Conservation (phyloP, 2,888 invertebrate species). For the Zygogramma bicolorata region DNA sequence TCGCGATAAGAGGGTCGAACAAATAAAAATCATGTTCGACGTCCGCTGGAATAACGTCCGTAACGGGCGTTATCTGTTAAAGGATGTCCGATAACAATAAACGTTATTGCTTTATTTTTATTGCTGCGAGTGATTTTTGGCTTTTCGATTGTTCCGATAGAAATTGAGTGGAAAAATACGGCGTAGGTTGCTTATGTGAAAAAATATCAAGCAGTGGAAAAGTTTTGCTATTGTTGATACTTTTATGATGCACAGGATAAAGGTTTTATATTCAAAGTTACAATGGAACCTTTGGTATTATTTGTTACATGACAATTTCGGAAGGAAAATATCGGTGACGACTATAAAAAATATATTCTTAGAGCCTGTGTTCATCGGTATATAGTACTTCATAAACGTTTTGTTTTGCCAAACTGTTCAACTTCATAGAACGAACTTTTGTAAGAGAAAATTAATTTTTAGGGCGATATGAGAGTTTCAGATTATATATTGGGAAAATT, state of each 20-base stretch:
- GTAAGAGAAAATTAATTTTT: too few species aligned
- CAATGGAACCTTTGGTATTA: not conserved
- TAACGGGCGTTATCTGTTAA: slow-evolving; percentile 38
- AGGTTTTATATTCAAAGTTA: not conserved
- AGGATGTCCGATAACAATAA: slow-evolving; percentile 47
- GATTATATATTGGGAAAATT: too few species aligned
- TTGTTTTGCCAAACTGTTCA: not conserved
- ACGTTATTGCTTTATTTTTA: slow-evolving; percentile 50
- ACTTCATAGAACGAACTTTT: too few species aligned
- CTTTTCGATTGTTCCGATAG: slow-evolving; percentile 29
- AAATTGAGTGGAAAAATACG: slow-evolving; percentile 36
- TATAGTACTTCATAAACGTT: not conserved
- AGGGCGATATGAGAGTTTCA: too few species aligned
- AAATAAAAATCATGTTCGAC: slow-evolving; percentile 37
- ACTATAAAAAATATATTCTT: not conserved
- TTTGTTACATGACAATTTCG: not conserved
- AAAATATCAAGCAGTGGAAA: slow-evolving; percentile 1
- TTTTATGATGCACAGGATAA: not conserved
- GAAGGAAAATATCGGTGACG: not conserved
- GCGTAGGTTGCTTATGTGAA: not conserved
- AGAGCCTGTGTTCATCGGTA: not conserved
- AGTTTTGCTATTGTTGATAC: not conserved
- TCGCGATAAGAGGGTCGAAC: slow-evolving; percentile 38
- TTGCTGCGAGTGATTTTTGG: slow-evolving; percentile 38
- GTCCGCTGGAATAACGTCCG: slow-evolving; percentile 30